phyloP scores from a whole-genome alignment of 2,888 invertebrate species.

The Ptychoptera albimana region DNA sequence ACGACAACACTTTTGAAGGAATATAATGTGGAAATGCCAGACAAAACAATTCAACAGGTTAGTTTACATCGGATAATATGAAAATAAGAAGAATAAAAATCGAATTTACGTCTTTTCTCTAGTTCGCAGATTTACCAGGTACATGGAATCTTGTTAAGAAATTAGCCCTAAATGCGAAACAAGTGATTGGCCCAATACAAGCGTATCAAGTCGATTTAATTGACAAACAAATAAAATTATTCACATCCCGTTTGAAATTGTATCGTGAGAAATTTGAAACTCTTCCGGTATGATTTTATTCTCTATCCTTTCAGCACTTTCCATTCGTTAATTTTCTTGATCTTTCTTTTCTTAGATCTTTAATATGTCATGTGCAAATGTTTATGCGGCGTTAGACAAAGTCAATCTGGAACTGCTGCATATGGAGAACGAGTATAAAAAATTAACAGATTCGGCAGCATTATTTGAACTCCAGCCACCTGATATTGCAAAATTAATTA shows the following conservation, averaged over 20 bases:
- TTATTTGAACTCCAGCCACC: constrained; percentile 77
- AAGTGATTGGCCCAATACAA: constrained; percentile 74
- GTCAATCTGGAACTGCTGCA: constrained; percentile 44
- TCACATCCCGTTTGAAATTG: constrained; percentile 60
- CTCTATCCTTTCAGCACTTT: too few species aligned
- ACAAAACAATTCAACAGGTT: constrained; percentile 59
- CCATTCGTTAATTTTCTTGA: neutral
- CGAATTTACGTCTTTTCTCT: constrained; percentile 1
- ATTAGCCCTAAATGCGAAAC: constrained; percentile 65
- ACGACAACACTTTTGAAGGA: constrained; percentile 70
- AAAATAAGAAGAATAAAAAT: neutral
- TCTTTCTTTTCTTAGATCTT: constrained; percentile 31
- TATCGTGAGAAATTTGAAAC: constrained; percentile 60
- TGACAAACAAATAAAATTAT: constrained; percentile 62
- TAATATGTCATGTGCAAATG: constrained; percentile 44
- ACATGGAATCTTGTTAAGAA: constrained; percentile 77
- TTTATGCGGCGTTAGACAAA: constrained; percentile 53
- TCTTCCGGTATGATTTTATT: constrained; percentile 15
- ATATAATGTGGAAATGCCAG: constrained; percentile 77
- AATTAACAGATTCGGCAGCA: constrained; percentile 53
- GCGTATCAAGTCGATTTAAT: constrained; percentile 78
- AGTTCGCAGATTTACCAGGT: constrained; percentile 67
- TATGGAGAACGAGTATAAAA: constrained; percentile 51
- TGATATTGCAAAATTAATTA: constrained; percentile 61
- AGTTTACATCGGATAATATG: neutral